Percentiles rank a stretch among this genome's conserved stretches.
phyloP scores from a whole-genome alignment of 2,888 invertebrate species.

The Tetranychus piercei region DNA sequence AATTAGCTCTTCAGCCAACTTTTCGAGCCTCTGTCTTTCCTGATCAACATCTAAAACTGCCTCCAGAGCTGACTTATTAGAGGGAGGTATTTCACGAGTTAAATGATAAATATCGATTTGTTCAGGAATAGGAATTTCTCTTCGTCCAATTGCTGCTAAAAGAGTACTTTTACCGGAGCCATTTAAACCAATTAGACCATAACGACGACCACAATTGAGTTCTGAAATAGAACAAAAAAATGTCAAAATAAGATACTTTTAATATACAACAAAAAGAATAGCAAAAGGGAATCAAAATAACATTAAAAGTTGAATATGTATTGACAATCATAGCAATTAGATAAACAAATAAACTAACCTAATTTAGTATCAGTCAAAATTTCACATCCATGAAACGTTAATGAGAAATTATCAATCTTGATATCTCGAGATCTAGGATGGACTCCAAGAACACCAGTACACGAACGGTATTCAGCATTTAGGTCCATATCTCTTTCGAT shows the following conservation, averaged over 20 bases:
- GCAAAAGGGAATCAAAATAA: neutral
- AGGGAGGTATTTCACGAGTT: conserved; percentile 93
- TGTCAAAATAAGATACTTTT: neutral
- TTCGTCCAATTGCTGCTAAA: conserved; percentile 68
- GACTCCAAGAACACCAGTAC: conserved; percentile 82
- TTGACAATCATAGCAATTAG: too few relatives aligned
- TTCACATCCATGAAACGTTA: conserved; percentile 94
- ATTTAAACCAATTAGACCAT: conserved; percentile 90
- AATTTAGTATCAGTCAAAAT: conserved; percentile 82
- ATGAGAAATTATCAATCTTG: conserved; percentile 85
- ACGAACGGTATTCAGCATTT: conserved; percentile 77
- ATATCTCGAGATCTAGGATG: conserved; percentile 89
- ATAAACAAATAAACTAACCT: neutral
- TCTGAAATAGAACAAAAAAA: conserved; percentile 38
- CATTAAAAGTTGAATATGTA: neutral
- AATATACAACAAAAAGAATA: neutral
- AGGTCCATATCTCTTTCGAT: conserved; percentile 74
- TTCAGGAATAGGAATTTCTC: conserved; percentile 83
- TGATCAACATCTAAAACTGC: conserved; percentile 97
- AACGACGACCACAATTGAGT: conserved; percentile 87
- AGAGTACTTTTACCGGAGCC: conserved; percentile 95
- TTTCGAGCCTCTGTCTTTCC: conserved; percentile 72
- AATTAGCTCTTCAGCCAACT: conserved; percentile 70
- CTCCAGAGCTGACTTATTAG: conserved; percentile 79
- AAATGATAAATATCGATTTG: conserved; percentile 95